These are phyloP conservation scores for Gymnocheta viridis DNA, from an alignment of 2,888 invertebrate species.

Conservation along the genomic window DNA sequence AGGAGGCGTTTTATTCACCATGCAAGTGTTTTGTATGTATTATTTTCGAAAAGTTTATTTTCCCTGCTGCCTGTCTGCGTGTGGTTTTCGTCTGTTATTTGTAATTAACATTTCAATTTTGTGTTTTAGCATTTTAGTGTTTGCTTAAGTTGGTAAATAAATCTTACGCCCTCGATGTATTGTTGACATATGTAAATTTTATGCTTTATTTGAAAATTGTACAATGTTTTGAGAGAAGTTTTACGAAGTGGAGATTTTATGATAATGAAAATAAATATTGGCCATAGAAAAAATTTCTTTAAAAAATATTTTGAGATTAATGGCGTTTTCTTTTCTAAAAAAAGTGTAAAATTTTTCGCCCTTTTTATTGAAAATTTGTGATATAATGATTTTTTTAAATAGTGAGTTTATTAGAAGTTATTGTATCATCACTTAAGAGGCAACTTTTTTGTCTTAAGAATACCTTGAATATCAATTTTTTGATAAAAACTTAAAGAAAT, in stretches of 20 bases:
- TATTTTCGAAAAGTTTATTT: constrained; percentile 16
- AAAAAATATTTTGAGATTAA: no score
- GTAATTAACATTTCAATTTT: constrained; percentile 71
- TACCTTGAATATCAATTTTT: no score
- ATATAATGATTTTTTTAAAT: no score
- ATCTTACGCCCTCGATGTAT: constrained; percentile 62
- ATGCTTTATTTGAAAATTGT: constrained; percentile 48
- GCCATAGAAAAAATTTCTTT: no score
- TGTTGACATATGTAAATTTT: constrained; percentile 74
- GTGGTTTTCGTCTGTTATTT: constrained; percentile 48
- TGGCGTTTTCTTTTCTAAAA: no score
- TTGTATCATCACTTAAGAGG: no score
- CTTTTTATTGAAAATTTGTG: no score
- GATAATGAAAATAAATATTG: background rate
- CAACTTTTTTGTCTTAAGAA: no score
- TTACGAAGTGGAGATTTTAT: constrained; percentile 31
- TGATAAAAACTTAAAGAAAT: no score
- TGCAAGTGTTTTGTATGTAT: constrained; percentile 51
- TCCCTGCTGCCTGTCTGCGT: constrained; percentile 24
- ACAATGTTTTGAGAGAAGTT: background rate
- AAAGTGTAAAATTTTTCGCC: no score
- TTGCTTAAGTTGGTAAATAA: constrained; percentile 66
- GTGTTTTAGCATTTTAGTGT: constrained; percentile 62
- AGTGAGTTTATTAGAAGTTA: no score
- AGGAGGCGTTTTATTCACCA: constrained; percentile 69